phyloP scores from a whole-genome alignment of 2,888 invertebrate genomes.

The Eustalomyia histrio region DNA sequence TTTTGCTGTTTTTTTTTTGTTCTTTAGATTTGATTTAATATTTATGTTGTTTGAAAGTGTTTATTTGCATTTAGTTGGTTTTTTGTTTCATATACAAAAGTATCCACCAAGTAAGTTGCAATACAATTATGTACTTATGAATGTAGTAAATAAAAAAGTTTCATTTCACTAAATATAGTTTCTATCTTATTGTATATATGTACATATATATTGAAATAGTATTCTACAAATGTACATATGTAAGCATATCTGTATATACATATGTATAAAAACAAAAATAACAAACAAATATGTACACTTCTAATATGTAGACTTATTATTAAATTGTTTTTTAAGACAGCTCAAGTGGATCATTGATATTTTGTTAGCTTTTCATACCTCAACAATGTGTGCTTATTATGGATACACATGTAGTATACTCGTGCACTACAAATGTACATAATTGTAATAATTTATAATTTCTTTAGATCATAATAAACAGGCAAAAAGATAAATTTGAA shows the following conservation, averaged over 20 bases:
- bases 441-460: no score
- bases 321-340: slow-evolving; percentile 56
- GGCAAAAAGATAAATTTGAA: no score
- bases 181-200: background rate
- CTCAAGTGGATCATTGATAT: slow-evolving; percentile 70
- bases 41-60: slow-evolving; percentile 5
- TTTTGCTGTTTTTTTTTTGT: background rate
- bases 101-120: background rate
- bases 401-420: background rate
- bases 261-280: background rate
- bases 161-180: background rate
- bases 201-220: background rate
- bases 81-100: background rate
- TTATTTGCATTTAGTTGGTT: slow-evolving; percentile 4
- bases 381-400: slow-evolving; percentile 6
- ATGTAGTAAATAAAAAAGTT: background rate
- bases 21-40: slow-evolving; percentile 1
- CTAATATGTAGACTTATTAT: slow-evolving; percentile 44
- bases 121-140: background rate
- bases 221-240: background rate
- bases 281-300: slow-evolving; percentile 32
- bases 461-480: no score
- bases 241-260: background rate
- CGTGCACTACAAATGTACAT: no score
- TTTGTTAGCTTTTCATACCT: slow-evolving; percentile 6